Percentiles rank a stretch among this genome's conserved stretches.
Conservation (phyloP, 2,797 vertebrate species). For the Onychomys arenicola region DNA sequence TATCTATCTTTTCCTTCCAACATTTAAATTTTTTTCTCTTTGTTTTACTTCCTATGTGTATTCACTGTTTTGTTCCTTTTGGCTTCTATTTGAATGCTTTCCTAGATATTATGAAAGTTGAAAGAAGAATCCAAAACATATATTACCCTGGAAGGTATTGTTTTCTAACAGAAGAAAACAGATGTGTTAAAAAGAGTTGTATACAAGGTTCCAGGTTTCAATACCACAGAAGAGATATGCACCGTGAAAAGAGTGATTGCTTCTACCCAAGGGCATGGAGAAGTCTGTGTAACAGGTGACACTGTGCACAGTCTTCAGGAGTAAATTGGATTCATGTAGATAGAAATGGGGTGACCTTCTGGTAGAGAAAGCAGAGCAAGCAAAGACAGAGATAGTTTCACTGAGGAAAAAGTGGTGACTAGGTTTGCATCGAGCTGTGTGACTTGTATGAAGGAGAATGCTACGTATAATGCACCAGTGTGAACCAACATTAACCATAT, state of each 20-base stretch:
- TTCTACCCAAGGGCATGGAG: neutral
- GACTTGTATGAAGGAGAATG: neutral
- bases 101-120: neutral
- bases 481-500: neutral
- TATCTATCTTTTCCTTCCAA: neutral
- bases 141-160: slow-evolving; percentile 10
- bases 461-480: neutral
- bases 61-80: neutral
- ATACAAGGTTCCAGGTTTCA: neutral
- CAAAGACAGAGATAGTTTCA: neutral
- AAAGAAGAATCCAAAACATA: neutral
- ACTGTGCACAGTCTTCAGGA: neutral
- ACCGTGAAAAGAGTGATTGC: neutral
- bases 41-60: neutral
- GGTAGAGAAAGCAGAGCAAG: neutral
- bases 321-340: neutral
- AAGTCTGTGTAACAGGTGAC: neutral
- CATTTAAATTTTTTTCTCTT: neutral
- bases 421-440: neutral
- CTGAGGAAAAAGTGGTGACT: neutral
- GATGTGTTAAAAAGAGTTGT: neutral
- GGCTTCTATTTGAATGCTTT: slow-evolving; percentile 4
- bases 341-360: neutral
- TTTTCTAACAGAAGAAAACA: neutral
- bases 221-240: neutral